Base-by-base conservation (phyloP, 1,140 invertebrate species). In the Thaumatotibia leucotreta region DNA sequence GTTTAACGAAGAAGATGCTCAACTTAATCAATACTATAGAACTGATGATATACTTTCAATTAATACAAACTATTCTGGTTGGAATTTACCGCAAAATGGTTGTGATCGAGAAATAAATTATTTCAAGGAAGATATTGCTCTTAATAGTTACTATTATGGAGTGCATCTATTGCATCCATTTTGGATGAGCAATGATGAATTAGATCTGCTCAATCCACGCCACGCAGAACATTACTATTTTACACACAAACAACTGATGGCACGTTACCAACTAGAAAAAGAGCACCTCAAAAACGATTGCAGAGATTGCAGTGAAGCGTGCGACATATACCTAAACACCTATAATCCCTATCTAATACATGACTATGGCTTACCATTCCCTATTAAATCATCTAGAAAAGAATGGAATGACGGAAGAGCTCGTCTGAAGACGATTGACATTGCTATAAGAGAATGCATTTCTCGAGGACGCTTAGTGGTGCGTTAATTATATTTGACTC, bases 141-240 rank as follows among this genome's bases (percentile, higher is more conserved):
- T 96, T 11, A 96, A 96, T 83, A 88, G 93, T n/a, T 95, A 92
- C 82, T 95, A 96, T 88, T 95, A 93, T 83, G 94, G 95, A 71
- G 86, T 94, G 79, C 93, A 95, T 72, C 79, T 93, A 62, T 82
- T 93, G 31, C 94, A 94, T 82, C 94, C 95, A 29, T 94, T 93
- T 91, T 95, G 93, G 93, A 82, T 95, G 79, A 89, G 83, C 22
- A 92, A 92, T 61, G 91, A 92, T 45, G 92, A 93, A 27, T 82
- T 92, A 23, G 89, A 91, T 20, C 88, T 91, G 66, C 91, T 91
- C 20, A 91, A 93, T 67, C 80, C 92, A 67, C 93, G 93, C 71
- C 93, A 94, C 64, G 93, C 94, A 67, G 86, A 93, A 49, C 94
- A 93, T 83, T 92, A 93, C 69, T 94, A 92, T 82, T 83, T 88